Base-by-base conservation (phyloP, 2,113 vertebrate genomes). In the Ranitomeya variabilis region DNA sequence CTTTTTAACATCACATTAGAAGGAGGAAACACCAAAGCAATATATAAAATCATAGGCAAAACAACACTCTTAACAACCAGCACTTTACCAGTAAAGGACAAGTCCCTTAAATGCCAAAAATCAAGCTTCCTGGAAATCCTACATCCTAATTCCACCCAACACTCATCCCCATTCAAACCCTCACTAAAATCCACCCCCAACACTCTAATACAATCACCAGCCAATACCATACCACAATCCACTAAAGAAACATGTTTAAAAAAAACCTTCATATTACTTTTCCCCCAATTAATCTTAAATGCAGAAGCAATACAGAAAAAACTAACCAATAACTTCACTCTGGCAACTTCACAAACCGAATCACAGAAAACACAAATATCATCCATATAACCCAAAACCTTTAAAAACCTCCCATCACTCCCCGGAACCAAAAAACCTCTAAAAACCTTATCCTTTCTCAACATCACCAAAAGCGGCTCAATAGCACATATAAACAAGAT, bases 181-280 rank as follows among this genome's bases (percentile, higher is more conserved):
- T 52, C 19, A n/a, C 7, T 26, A 67, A 52, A 7, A 0, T 3
- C 3, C 14, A 79, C 0, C 12, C 64, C 14, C 1, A 18, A 4
- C 0, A 6, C 8, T 9, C 3, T 21, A 12, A 13, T 1, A 57
- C 1, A 3, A 0, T 7, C 26, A 3, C 3, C 1, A 0, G 23
- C 15, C 2, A 10, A 4, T 0, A 15, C 13, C 64, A 1, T 59
- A 31, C 0, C 0, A 23, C 0, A 1, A 23, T 5, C 21, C 10
- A 0, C n/a, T 2, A 18, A 37, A 3, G 5, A 26, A 0, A 23
- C 66, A 0, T 15, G 4, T 0, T 9, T n/a, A 1, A 52, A 31
- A 2, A 10, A 51, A 19, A 0, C 3, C 18, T 0, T 19, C 4
- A 1, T 16, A 11, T 8, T 23, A 71, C 2, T 12, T 8, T 5